Base-by-base conservation (phyloP, 1,140 invertebrate species). In the Megathymus violae region DNA sequence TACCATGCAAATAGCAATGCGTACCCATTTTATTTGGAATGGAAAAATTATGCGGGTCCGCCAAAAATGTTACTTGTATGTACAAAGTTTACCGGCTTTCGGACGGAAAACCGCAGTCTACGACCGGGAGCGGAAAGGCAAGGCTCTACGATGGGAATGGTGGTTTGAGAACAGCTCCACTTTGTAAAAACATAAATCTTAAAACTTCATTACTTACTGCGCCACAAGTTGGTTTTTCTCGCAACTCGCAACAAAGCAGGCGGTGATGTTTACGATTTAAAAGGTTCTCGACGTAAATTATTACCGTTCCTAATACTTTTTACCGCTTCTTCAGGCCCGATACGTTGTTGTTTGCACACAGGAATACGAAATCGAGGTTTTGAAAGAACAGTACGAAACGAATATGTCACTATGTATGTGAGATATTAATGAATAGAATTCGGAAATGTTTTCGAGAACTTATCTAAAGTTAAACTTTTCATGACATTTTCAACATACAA, bases 191-290 rank as follows among this genome's bases (percentile, higher is more conserved):
- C 78, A 87, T 83, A 85, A 87, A 87, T 87, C 82, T 83, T 82
- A 77, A 83, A 85, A 85, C 80, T 85, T 87, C 84, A 82, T 85
- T 85, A 87, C 82, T 83, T 76, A 76, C 67, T 67, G 61, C 69
- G 67, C 70, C 79, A 58, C 77, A 76, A 80, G 74, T 83, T 77
- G 81, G 76, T 81, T 82, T 82, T 87, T 82, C 75, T 72, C 64
- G 60, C 66, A 56, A 59, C 50, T 71, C 69, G 62, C 76, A 75
- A 74, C 71, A 73, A 77, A 76, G 65, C 78, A 67, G 70, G 54
- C 68, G 67, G 71, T 74, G 78, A 85, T 88, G 82, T 82, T 88
- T 84, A 82, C 82, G 82, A 84, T 88, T 85, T 88, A 88, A 88
- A 85, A 88, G 81, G 78, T 79, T 84, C 75, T 70, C 71, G 76